Percentiles rank a stretch among this genome's conserved stretches.
Evolutionary conservation across 1,140 invertebrate species (phyloP).

Genomic region (Leptopilina boulardi): DNA sequence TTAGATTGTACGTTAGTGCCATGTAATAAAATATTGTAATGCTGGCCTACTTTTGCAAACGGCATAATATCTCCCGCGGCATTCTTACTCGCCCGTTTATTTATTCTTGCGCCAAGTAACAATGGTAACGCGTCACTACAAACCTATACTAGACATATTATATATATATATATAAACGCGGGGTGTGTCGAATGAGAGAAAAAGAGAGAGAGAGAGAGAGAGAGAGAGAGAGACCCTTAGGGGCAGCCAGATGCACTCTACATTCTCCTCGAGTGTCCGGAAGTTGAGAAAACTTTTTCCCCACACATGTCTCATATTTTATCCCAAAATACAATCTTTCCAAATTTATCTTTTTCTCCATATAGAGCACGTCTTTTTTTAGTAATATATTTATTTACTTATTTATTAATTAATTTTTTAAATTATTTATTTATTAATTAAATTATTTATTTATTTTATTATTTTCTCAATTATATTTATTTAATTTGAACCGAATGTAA

Average conservation of each 20-base stretch:
- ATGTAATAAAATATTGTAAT: slow-evolving; percentile 77
- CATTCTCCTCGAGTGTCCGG: slow-evolving; percentile 26
- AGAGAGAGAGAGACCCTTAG: slow-evolving; percentile 42
- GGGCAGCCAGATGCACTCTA: slow-evolving; percentile 39
- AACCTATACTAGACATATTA: not conserved
- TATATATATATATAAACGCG: not conserved
- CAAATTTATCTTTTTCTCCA: too few relatives aligned
- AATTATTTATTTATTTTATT: too few relatives aligned
- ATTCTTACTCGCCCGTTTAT: slow-evolving; percentile 68
- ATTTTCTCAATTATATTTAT: too few relatives aligned
- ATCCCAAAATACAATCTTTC: not conserved
- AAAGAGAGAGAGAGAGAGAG: slow-evolving; percentile 37
- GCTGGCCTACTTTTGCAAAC: slow-evolving; percentile 74
- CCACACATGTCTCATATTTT: not conserved
- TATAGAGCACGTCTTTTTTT: too few relatives aligned
- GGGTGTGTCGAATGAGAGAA: slow-evolving; percentile 29
- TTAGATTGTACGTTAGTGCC: slow-evolving; percentile 76
- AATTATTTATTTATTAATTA: too few relatives aligned
- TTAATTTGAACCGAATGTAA: too few relatives aligned
- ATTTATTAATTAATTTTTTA: too few relatives aligned
- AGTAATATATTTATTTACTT: too few relatives aligned
- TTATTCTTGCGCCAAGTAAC: slow-evolving; percentile 48
- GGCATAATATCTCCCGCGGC: slow-evolving; percentile 72
- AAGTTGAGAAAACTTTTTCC: not conserved
- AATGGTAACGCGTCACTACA: slow-evolving; percentile 51